Conservation (phyloP, 2,113 vertebrate species). For the Campylomormyrus tamandua region DNA sequence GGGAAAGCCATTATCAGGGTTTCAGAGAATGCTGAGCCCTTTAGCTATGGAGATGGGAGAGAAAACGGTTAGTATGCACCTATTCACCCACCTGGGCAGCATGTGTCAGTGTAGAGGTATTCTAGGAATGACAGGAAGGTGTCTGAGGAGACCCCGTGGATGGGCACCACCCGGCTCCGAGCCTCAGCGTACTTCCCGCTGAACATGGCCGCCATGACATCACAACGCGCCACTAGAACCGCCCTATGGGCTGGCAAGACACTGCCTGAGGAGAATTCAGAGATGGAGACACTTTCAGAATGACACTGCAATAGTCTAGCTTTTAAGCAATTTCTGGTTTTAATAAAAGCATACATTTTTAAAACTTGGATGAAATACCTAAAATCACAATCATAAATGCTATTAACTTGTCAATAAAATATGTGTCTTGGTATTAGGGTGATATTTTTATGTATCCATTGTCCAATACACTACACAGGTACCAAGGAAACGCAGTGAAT, state of each 20-base stretch:
- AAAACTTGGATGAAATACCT: not conserved
- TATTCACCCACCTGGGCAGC: slow-evolving; percentile 79
- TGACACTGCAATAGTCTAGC: not conserved
- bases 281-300: not conserved
- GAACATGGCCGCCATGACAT: slow-evolving; percentile 98
- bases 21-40: not conserved
- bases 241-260: slow-evolving; percentile 86
- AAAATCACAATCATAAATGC: not conserved
- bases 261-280: slow-evolving; percentile 56
- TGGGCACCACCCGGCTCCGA: slow-evolving; percentile 79
- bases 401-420: not conserved
- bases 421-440: not conserved
- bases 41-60: too few species aligned
- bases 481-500: not conserved
- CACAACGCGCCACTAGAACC: slow-evolving; percentile 85
- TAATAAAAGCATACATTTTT: not conserved
- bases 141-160: slow-evolving; percentile 89
- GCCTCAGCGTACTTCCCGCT: slow-evolving; percentile 91
- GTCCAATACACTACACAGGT: not conserved
- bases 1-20: not conserved
- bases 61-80: not conserved
- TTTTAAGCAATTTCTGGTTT: not conserved
- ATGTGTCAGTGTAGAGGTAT: slow-evolving; percentile 92
- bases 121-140: slow-evolving; percentile 93
- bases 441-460: not conserved